Percentiles rank a stretch among this genome's conserved stretches.
phyloP scores from a whole-genome alignment of 2,797 vertebrate genomes.

The Acrocephalus scirpaceus region DNA sequence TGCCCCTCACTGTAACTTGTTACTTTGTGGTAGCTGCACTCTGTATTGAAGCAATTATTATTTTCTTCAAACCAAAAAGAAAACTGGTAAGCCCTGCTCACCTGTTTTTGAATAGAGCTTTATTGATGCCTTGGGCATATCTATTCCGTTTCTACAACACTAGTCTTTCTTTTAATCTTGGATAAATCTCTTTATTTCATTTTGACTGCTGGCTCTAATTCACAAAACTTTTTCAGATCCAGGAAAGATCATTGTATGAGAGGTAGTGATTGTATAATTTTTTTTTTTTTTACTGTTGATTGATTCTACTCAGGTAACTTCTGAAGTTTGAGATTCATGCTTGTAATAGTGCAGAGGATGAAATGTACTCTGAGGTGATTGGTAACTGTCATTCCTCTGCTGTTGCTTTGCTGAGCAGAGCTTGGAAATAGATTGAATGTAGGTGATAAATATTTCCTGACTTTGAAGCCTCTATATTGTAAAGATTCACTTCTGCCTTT shows the following conservation, averaged over 20 bases:
- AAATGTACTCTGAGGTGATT: neutral
- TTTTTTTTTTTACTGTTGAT: neutral
- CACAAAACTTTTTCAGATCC: neutral
- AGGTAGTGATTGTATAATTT: neutral
- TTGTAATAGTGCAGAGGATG: neutral
- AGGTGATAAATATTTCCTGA: neutral
- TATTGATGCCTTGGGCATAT: neutral
- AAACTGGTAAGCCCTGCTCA: neutral
- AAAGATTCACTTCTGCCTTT: neutral
- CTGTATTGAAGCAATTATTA: neutral
- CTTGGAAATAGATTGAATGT: neutral
- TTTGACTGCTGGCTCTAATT: neutral
- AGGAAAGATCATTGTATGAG: neutral
- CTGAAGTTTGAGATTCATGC: neutral
- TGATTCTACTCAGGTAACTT: neutral
- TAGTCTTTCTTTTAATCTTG: neutral
- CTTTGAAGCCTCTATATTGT: neutral
- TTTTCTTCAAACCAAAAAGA: neutral
- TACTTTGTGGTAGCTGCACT: neutral
- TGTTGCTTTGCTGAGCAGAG: neutral
- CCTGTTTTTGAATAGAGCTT: neutral
- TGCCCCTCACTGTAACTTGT: neutral
- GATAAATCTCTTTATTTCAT: neutral
- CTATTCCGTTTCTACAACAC: neutral
- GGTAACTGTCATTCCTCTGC: neutral